Base-by-base conservation (phyloP, 2,113 vertebrate species). In the Pterocles gutturalis region DNA sequence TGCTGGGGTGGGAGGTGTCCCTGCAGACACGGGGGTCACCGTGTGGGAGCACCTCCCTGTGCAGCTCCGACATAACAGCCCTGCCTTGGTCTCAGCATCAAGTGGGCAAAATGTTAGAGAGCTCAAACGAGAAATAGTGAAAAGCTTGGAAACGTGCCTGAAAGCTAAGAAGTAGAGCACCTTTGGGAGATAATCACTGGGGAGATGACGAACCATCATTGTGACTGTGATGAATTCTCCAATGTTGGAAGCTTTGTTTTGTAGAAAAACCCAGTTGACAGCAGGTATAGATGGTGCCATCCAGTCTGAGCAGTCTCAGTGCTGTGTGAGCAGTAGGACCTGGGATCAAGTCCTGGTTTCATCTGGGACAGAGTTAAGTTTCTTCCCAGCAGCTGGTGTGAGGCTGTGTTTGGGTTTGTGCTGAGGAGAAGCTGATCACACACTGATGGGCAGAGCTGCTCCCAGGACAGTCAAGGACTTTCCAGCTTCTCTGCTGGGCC, bases 261-360 rank as follows among this genome's bases (percentile, higher is more conserved):
- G 31, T 54, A 36, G 46, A 45, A 34, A 29, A n/a, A 18, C 3
- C 3, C 6, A 11, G 51, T 67, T 38, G n/a, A 5, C 49, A 46
- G 2, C 17, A n/a, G 28, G 3, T n/a, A 6, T 11, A 34, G 9
- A 0, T 11, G 26, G 2, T 61, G 21, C 7, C 28, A 28, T 45
- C 11, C 33, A 29, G 31, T 17, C 33, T 43, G 19, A n/a, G 21
- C 38, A 24, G 4, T 11, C 38, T 46, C 78, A 38, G 1, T 26
- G 14, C 14, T 28, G 19, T 34, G 11, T 9, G 25, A 60, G 11
- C 13, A 87, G 41, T 4, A 70, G 41, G 46, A 48, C 13, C 12
- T 62, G 85, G 28, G 49, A 48, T 22, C 15, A 34, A 13, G 41
- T 41, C 41, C 41, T 41, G 41, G 41, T 41, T 41, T 13, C 41